Base-by-base conservation (phyloP, 2,113 vertebrate species). In the Leptocoma aspasia region DNA sequence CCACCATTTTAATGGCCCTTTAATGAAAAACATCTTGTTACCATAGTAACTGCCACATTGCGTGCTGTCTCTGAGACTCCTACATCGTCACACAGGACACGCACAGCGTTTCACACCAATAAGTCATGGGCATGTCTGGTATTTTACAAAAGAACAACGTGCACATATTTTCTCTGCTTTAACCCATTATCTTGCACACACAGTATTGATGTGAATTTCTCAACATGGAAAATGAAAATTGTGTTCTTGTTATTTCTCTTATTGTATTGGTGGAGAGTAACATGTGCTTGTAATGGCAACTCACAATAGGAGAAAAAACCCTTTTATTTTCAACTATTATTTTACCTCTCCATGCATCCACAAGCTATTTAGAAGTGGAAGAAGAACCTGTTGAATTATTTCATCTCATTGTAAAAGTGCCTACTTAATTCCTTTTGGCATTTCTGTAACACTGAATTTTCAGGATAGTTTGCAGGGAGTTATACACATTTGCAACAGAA, bases 21-120 rank as follows among this genome's bases (percentile, higher is more conserved):
- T 97, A 97, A 97, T 97, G 95, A 94, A 96, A 98, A 98, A 96
- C 96, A 98, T 97, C 96, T 98, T 98, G 97, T 97, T 97, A 39
- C 97, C 92, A 97, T 98, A 91, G 98, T 70, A 97, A 98, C 97
- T 92, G 57, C 93, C 93, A 97, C 93, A 95, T 56, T 86, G 95
- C 96, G 75, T 85, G 90, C 93, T 97, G 31, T 95, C 95, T 95
- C 91, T 8, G 82, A 96, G 95, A 92, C 92, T 96, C 94, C 96
- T 92, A 69, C 93, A 96, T 97, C 97, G 95, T 71, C 97, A 82
- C 28, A 88, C 70, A 76, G 96, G 96, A 96, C 66, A 94, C 86
- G 96, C 81, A 91, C 86, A 96, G 91, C 49, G 18, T 92, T 94
- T 94, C 82, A 93, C 92, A 95, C 94, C 54, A 72, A 44, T 96